Evolutionary conservation across 2,797 vertebrate genomes (phyloP), one percentile per base, ranked within the genome.

Genomic region (Cryptoblepharus egeriae): DNA sequence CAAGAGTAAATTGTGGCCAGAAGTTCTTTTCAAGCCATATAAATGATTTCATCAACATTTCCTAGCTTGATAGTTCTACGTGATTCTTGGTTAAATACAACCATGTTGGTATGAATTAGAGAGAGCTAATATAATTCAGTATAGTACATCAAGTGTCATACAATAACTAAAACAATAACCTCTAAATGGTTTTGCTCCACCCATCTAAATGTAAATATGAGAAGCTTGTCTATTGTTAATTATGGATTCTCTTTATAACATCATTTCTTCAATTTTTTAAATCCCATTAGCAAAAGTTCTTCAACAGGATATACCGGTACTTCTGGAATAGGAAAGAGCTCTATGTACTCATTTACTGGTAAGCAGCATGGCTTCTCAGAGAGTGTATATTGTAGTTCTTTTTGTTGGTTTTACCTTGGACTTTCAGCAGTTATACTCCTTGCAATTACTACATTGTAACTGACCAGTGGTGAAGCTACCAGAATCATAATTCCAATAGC

Each of bases 311-410:
- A 94, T 80, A n/a, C 92, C 20, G 90, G 95, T 52, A 39, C 92
- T 55, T 90, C 95, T 85, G 93, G 92, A 87, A 80, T 94, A 55
- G 88, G 91, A 73, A 97, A 96, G 88, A 91, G 90, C 70, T 89
- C 93, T 80, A n/a, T 95, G 90, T 85, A 95, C 61, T 93, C 95
- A 42, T 94, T 96, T 84, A 88, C 87, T 81, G 96, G 96, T 96
- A 91, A 95, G 96, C 91, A 90, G 28, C 79, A 64, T 52, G 64
- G 7, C 10, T n/a, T 32, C 74, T 5, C 65, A 49, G 18, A 13
- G 61, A 70, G 49, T 12, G 22, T 32, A 26, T 37, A 37, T 71
- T 64, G 57, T 28, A 39, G n/a, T 1, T 32, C 57, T 5, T 72
- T 78, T 63, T 72, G 10, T 55, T 72, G 28, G 15, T 11, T 78